A percentile compares a stretch with the other conserved stretches of the same genome.
These are phyloP conservation scores for Sicus ferrugineus DNA, from an alignment of 2,888 invertebrate species.

Conservation along the genomic window DNA sequence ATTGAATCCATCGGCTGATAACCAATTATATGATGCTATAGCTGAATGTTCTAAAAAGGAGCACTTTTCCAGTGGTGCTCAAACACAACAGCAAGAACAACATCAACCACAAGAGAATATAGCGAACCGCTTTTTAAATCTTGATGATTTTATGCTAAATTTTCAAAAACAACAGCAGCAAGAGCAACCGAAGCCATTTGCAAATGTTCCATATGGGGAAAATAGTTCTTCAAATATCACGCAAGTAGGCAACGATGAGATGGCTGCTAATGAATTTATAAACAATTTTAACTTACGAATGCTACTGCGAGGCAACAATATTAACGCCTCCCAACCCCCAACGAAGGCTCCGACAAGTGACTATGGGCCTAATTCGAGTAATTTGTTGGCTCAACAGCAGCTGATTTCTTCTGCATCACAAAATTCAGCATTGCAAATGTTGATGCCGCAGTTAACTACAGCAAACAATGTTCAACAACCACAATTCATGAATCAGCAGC, in stretches of 20 bases:
- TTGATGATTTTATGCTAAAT: slow-evolving; percentile 52
- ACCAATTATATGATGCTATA: slow-evolving; percentile 53
- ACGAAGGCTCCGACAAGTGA: slow-evolving; percentile 1
- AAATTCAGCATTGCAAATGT: slow-evolving; percentile 53
- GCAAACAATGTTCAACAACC: slow-evolving; percentile 36
- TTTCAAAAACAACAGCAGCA: slow-evolving; percentile 34
- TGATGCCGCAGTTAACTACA: slow-evolving; percentile 45
- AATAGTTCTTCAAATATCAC: slow-evolving; percentile 10
- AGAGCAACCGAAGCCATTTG: slow-evolving; percentile 30
- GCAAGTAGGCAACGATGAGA: slow-evolving; percentile 36
- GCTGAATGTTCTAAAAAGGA: slow-evolving; percentile 54
- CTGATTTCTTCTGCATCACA: slow-evolving; percentile 44
- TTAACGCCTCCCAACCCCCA: slow-evolving; percentile 8
- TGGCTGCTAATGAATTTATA: slow-evolving; percentile 49
- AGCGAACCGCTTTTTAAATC: slow-evolving; percentile 17
- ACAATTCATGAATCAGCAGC: slow-evolving; percentile 33
- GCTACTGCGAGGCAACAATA: slow-evolving; percentile 49
- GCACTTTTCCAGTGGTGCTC: slow-evolving; percentile 41
- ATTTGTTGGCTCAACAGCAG: slow-evolving; percentile 51
- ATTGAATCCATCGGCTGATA: slow-evolving; percentile 55
- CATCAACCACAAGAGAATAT: slow-evolving; percentile 37
- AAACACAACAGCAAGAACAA: slow-evolving; percentile 36
- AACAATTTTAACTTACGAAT: slow-evolving; percentile 57
- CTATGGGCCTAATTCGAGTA: slow-evolving; percentile 40
- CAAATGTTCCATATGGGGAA: slow-evolving; percentile 27